Base-by-base conservation (phyloP, 92 coral and sea anemone species). In the Chrysogorgia sp. region DNA sequence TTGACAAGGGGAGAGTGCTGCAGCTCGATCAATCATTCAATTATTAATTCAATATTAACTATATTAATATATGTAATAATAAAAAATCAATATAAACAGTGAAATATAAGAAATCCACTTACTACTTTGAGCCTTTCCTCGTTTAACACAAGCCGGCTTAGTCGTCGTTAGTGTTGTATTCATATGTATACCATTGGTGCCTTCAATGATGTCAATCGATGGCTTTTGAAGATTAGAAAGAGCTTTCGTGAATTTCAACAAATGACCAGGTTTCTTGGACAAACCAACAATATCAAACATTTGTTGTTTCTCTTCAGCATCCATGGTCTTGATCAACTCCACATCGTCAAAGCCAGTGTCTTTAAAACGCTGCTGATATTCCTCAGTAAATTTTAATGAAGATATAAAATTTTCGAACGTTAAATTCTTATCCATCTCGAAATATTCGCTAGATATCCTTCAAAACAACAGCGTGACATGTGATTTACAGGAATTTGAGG, bases 231-330 rank as follows among this genome's bases (percentile, higher is more conserved):
- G 63, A 22, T 10, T 37, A 14, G 13, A 58, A 30, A 75, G 63
- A 32, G 31, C 34, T 75, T 75, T 75, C 40, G 26, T 75, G 74
- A 75, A 75, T 37, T 75, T 75, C 70, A 75, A 57, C 40, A 58
- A 55, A 75, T 75, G 71, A 15, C 81, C 81, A 33, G 81, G 81
- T 75, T 75, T 75, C 4, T 75, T 50, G 30, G 81, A 19, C 63
- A 75, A 65, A 29, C 81, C 81, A 8, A 75, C 81, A 26, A 34
- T 23, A 3, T 37, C 47, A 58, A 75, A 58, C 71, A 75, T 75
- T 58, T 37, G 68, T 47, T 75, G 81, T 23, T 13, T 34, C 59
- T 75, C 81, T 7, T 75, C 58, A 12, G 25, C 71, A 0, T 48
- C 49, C 81, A 75, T 56, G 8, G 81, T 21, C 1, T 75, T 50